Evolutionary conservation across 2,888 invertebrate genomes (phyloP), one percentile per base, ranked within the genome.

Genomic region (Dicyrtoma fusca): DNA sequence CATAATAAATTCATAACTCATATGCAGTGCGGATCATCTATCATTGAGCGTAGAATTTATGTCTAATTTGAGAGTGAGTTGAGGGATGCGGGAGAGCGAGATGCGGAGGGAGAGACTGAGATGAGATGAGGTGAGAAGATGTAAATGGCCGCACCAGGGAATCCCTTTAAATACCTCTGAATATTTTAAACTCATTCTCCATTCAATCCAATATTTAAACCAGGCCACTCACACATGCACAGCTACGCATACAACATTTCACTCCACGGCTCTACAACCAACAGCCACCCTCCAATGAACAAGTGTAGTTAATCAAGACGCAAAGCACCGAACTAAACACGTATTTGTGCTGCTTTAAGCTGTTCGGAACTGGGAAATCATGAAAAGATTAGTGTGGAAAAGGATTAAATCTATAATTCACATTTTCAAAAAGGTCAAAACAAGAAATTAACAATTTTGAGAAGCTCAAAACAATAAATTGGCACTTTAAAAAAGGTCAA

Each of bases 131-230:
- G 74, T 75, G 75, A 73, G 74, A 75, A 75, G 73, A 74, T 74
- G 72, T 75, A 75, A 74, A 74, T 69, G 74, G 61, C 49, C 47
- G 11, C 71, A 34, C 75, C 26, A 21, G 75, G 74, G 75, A 75
- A 71, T 74, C 74, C 72, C 73, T 75, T 75, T 75, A 75, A 75
- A 75, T 75, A 74, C 74, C 72, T 74, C 74, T 75, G 75, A 75
- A 75, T 74, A 75, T 74, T 75, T 75, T 69, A 75, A 64, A 51
- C 74, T 72, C 74, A 75, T 74, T 75, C 72, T 65, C 69, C 72
- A 74, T 74, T 75, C 75, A 72, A 74, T 73, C 69, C 71, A 59
- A 59, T 61, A 69, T 69, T 69, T 59, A 51, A 34, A 66, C 53
- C 25, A 55, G 17, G 53, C 55, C 55, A 14, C 6, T 49, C 14